A percentile compares a stretch with the other conserved stretches of the same genome.
These are phyloP conservation scores for Ictalurus punctatus DNA, from an alignment of 2,113 vertebrate species.

Conservation along the genomic window DNA sequence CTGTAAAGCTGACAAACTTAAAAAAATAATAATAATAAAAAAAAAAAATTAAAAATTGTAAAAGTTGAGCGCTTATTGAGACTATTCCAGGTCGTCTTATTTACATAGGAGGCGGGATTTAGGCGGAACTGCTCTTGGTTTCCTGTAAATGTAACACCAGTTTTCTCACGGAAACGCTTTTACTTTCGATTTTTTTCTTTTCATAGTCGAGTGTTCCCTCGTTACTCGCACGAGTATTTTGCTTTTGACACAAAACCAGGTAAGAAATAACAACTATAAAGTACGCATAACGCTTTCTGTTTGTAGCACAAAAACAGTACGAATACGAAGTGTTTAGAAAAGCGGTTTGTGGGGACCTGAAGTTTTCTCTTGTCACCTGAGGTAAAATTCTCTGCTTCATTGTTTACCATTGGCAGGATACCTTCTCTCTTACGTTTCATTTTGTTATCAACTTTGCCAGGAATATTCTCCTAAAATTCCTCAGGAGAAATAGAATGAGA, in stretches of 20 bases:
- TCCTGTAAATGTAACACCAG: background rate
- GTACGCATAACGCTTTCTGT: background rate
- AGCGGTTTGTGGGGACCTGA: background rate
- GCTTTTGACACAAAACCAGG: background rate
- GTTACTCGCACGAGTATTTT: background rate
- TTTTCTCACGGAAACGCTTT: background rate
- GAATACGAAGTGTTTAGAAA: background rate
- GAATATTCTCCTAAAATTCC: background rate
- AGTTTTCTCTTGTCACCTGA: background rate
- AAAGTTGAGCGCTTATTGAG: background rate
- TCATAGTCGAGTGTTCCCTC: background rate
- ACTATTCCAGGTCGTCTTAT: background rate
- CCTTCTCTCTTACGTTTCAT: background rate
- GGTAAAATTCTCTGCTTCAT: background rate
- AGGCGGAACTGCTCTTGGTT: background rate
- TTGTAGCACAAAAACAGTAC: background rate
- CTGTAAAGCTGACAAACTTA: background rate
- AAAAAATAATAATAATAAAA: background rate
- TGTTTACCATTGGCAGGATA: background rate
- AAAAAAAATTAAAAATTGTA: too few relatives aligned
- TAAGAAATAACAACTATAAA: background rate
- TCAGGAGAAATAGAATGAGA: background rate
- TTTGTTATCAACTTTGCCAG: background rate
- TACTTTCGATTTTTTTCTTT: conserved; percentile 21
- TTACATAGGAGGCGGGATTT: background rate